These are phyloP conservation scores for Sandelia bainsii DNA, from an alignment of 2,797 vertebrate species.

Conservation along the genomic window DNA sequence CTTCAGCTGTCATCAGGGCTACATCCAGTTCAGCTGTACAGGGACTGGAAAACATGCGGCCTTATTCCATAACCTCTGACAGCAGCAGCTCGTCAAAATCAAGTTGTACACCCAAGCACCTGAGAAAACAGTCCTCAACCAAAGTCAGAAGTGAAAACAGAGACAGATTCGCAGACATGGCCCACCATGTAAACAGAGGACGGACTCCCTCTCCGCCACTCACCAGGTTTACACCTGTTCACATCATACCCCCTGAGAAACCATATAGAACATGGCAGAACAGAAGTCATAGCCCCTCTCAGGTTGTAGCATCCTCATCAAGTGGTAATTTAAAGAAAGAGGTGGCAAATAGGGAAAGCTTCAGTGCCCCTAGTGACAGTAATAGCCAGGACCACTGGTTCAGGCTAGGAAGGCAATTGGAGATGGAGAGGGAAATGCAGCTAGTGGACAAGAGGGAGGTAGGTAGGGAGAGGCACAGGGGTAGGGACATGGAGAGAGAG, in stretches of 20 bases:
- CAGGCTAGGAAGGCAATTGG: slow-evolving; percentile 71
- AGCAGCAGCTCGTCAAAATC: slow-evolving; percentile 50
- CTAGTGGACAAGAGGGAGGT: slow-evolving; percentile 62
- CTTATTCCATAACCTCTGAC: slow-evolving; percentile 44
- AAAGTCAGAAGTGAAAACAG: slow-evolving; percentile 56
- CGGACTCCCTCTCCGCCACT: slow-evolving; percentile 78
- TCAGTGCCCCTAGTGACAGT: slow-evolving; percentile 68
- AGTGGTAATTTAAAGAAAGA: slow-evolving; percentile 69
- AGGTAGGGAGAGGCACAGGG: slow-evolving; percentile 59
- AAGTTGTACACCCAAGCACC: slow-evolving; percentile 39
- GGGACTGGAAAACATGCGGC: slow-evolving; percentile 38
- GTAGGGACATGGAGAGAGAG: slow-evolving; percentile 71
- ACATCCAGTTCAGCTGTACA: slow-evolving; percentile 43
- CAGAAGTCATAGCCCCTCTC: slow-evolving; percentile 60
- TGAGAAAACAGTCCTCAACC: slow-evolving; percentile 48
- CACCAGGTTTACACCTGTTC: slow-evolving; percentile 82
- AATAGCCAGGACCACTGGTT: slow-evolving; percentile 76
- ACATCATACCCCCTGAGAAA: slow-evolving; percentile 80
- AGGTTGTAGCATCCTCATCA: slow-evolving; percentile 59
- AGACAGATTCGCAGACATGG: slow-evolving; percentile 64
- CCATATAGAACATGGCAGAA: slow-evolving; percentile 76
- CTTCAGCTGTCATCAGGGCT: slow-evolving; percentile 36
- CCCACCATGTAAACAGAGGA: slow-evolving; percentile 63
- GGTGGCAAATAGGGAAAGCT: slow-evolving; percentile 78
- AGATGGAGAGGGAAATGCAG: slow-evolving; percentile 72